Percentiles rank a stretch among this genome's conserved stretches.
These are phyloP conservation scores for Penaeus vannamei DNA, from an alignment of 1,140 invertebrate genomes.

Conservation along the genomic window DNA sequence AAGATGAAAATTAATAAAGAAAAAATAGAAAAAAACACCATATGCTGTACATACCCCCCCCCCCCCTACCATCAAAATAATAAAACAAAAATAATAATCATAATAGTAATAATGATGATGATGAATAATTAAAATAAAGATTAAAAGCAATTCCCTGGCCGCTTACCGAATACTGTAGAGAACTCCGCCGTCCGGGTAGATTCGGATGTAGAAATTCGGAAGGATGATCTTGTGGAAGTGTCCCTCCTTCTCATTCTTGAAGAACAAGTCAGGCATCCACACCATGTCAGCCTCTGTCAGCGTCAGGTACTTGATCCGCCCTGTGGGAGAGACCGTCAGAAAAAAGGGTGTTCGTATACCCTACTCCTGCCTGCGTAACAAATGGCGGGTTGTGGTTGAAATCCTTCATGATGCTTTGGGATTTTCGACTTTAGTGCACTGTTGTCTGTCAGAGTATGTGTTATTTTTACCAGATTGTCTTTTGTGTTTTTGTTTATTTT, in stretches of 20 bases:
- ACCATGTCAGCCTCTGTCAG: slow-evolving; percentile 92
- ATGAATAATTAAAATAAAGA: not conserved
- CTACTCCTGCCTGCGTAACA: no score
- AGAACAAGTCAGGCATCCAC: slow-evolving; percentile 98
- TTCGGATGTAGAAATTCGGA: slow-evolving; percentile 97
- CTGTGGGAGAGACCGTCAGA: slow-evolving; percentile 72
- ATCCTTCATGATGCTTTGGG: not conserved
- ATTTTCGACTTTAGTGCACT: no score
- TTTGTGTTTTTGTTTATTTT: no score
- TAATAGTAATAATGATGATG: not conserved
- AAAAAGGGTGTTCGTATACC: not conserved
- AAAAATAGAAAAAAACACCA: no score
- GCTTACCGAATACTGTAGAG: slow-evolving; percentile 93
- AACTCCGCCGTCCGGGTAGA: slow-evolving; percentile 94
- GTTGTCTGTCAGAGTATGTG: no score
- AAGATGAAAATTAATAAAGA: no score
- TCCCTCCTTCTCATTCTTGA: slow-evolving; percentile 94
- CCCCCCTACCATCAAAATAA: no score
- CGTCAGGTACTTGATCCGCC: slow-evolving; percentile 90
- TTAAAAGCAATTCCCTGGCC: not conserved
- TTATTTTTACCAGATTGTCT: no score
- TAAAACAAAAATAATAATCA: not conserved
- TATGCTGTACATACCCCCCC: no score
- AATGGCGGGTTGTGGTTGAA: not conserved
- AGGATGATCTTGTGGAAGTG: slow-evolving; percentile 98